Percentiles rank a stretch among this genome's conserved stretches.
These are phyloP conservation scores for Aradus depressus DNA, from an alignment of 2,888 invertebrate genomes.

Conservation along the genomic window DNA sequence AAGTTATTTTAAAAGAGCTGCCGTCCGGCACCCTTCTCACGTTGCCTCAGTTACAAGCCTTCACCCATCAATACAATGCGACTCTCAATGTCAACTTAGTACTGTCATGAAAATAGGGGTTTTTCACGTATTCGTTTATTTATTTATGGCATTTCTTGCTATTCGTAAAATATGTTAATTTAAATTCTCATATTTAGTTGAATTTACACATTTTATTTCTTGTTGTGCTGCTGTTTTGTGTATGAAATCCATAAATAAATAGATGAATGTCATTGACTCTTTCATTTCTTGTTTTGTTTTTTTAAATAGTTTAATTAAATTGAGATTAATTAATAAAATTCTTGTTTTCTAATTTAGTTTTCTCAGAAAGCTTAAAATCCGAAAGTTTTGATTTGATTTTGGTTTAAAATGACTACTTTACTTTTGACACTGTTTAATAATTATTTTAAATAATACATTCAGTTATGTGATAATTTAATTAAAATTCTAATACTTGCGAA, in stretches of 20 bases:
- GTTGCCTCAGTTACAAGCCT: too few relatives aligned
- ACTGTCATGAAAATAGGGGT: conserved; percentile 9
- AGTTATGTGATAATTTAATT: too few relatives aligned
- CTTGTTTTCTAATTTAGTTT: background rate
- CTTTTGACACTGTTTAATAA: too few relatives aligned
- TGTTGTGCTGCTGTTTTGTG: background rate
- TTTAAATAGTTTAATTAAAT: conserved; percentile 6
- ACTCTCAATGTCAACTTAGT: conserved; percentile 3
- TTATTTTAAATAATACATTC: too few relatives aligned
- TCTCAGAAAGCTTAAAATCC: background rate
- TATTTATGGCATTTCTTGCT: conserved; percentile 26
- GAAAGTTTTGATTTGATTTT: background rate
- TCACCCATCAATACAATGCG: conserved; percentile 8
- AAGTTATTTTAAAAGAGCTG: too few relatives aligned
- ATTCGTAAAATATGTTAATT: background rate
- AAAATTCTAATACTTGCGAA: too few relatives aligned
- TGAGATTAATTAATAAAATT: conserved; percentile 3
- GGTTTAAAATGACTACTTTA: too few relatives aligned
- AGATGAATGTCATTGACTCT: conserved; percentile 12
- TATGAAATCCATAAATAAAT: conserved; percentile 24
- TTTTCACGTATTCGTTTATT: conserved; percentile 25
- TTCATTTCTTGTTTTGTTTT: conserved; percentile 13
- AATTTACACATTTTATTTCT: background rate
- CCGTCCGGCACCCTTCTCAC: too few relatives aligned
- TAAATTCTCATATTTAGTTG: background rate